Evolutionary conservation across 37 sponge, comb jelly and placozoan genomes (phyloP).

Genomic region (Oscarella lobularis): DNA sequence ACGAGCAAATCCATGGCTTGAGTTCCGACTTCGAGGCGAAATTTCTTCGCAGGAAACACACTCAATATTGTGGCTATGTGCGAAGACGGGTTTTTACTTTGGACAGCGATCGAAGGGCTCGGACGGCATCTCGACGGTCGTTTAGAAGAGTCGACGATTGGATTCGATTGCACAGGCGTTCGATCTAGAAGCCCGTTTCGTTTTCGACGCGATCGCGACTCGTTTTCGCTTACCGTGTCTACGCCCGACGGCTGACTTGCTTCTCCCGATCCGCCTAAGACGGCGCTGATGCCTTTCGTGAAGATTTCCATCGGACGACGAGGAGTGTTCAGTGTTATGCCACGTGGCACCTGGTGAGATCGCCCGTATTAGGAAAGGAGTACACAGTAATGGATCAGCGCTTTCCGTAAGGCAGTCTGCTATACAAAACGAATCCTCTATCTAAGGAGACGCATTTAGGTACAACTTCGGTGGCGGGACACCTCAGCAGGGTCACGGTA

Average conservation of each 20-base stretch:
- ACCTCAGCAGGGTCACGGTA: no score
- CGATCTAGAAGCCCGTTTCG: not conserved
- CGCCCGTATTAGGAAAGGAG: no score
- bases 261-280: conserved; percentile 10
- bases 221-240: conserved; percentile 27
- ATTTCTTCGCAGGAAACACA: conserved; percentile 32
- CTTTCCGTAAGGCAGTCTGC: no score
- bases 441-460: no score
- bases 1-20: conserved; percentile 50
- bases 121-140: conserved; percentile 79
- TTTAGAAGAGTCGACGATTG: conserved; percentile 60
- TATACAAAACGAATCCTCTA: no score
- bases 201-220: not conserved
- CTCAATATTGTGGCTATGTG: no score
- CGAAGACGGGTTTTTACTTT: no score
- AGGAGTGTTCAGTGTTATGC: no score
- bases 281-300: not conserved
- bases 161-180: conserved; percentile 36
- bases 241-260: conserved; percentile 13
- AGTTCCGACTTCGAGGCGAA: conserved; percentile 74
- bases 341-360: no score
- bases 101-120: conserved; percentile 67
- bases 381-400: no score
- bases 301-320: not conserved
- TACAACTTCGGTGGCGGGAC: no score